Evolutionary conservation across 2,113 vertebrate genomes (phyloP).

Genomic region (Rynchops niger): DNA sequence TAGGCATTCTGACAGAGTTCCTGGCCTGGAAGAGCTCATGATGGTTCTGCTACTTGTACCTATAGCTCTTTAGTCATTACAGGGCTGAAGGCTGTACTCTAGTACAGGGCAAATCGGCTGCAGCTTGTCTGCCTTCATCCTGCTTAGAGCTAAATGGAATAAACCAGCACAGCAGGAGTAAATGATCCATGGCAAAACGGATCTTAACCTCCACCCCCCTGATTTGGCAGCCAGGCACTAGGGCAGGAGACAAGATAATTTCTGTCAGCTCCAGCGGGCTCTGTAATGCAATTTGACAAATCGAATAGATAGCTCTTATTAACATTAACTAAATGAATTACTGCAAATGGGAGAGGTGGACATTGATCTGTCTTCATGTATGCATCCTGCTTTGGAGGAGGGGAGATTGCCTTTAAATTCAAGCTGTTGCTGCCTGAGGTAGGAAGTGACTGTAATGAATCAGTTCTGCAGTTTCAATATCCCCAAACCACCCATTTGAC

Average conservation of each 20-base stretch:
- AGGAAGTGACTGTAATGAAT: not conserved
- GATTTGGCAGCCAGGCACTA: constrained; percentile 20
- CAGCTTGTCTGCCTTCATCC: constrained; percentile 1
- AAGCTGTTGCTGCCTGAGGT: not conserved
- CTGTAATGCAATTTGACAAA: constrained; percentile 49
- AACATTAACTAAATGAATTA: constrained; percentile 53
- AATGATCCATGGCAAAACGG: constrained; percentile 50
- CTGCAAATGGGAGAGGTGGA: constrained; percentile 23
- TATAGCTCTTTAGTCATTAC: not conserved
- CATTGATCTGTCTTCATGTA: constrained; percentile 44
- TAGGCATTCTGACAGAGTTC: not conserved
- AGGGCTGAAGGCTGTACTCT: not conserved
- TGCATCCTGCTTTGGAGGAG: not conserved
- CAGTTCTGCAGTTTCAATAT: not conserved
- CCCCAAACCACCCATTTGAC: not conserved
- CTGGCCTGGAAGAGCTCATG: not conserved
- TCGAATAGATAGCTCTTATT: constrained; percentile 40
- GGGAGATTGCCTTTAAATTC: not conserved
- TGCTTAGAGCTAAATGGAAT: constrained; percentile 11
- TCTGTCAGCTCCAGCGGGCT: not conserved
- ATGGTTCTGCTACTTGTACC: not conserved
- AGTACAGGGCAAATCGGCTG: not conserved
- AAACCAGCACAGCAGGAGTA: constrained; percentile 29
- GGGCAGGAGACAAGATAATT: constrained; percentile 32
- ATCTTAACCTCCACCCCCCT: constrained; percentile 32